phyloP scores from a whole-genome alignment of 2,797 vertebrate genomes.

The Champsocephalus gunnari region DNA sequence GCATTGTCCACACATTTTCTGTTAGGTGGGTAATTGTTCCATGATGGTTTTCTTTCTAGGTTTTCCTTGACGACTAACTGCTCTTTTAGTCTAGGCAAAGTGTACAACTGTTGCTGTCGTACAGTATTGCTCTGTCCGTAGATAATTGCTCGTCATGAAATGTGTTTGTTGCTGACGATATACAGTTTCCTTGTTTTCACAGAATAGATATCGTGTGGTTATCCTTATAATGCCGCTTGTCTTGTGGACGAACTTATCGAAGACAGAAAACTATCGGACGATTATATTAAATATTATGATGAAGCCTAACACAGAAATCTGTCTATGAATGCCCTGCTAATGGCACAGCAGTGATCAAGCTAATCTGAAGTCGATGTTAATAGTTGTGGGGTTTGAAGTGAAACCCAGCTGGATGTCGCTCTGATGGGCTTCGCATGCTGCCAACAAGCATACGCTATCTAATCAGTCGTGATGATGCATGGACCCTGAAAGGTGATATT shows the following conservation, averaged over 20 bases:
- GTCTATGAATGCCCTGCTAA: neutral
- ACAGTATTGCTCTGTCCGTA: neutral
- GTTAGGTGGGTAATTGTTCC: neutral
- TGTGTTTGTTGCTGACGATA: neutral
- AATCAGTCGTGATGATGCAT: constrained; percentile 19
- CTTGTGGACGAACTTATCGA: constrained; percentile 3
- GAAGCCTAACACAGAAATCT: neutral
- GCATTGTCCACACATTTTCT: neutral
- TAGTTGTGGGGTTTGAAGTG: neutral
- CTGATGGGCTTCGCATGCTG: constrained; percentile 3
- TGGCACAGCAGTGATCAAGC: constrained; percentile 5
- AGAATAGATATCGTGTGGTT: constrained; percentile 2
- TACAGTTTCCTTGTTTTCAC: neutral
- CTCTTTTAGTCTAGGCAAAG: neutral
- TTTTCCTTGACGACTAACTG: neutral
- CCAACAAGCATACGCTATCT: constrained; percentile 24
- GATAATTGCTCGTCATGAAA: neutral
- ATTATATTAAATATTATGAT: constrained; percentile 4
- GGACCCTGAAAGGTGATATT: constrained; percentile 4
- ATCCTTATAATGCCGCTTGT: neutral
- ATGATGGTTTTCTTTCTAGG: neutral
- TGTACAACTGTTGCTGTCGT: neutral
- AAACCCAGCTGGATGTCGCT: neutral
- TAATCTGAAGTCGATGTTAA: neutral
- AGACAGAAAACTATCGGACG: too few relatives aligned